Percentiles rank a stretch among this genome's conserved stretches.
Evolutionary conservation across 37 sponge, comb jelly and placozoan species (phyloP).

Genomic region (Trichoplax adhaerens): DNA sequence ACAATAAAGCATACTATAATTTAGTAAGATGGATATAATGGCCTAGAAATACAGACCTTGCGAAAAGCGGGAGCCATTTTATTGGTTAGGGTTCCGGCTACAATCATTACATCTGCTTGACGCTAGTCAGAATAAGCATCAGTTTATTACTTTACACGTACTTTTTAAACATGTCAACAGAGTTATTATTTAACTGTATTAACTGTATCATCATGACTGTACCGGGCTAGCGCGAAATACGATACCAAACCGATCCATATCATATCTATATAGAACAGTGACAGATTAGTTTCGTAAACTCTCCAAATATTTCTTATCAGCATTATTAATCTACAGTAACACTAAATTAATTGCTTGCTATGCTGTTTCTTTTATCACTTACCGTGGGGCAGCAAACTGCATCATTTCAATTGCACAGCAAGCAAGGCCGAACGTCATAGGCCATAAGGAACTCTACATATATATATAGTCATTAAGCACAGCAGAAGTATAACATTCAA

Average conservation of each 20-base stretch:
- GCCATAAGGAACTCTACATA: slow-evolving; percentile 77
- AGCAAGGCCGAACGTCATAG: slow-evolving; percentile 98
- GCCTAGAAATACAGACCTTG: slow-evolving; percentile 10
- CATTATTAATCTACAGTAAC: too few relatives aligned
- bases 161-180: too few relatives aligned
- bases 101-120: slow-evolving; percentile 90
- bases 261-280: slow-evolving; percentile 14
- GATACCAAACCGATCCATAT: slow-evolving; percentile 68
- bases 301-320: not conserved
- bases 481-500: too few relatives aligned
- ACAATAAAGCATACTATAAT: not conserved
- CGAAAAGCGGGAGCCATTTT: slow-evolving; percentile 95
- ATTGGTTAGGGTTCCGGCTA: slow-evolving; percentile 92
- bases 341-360: too few relatives aligned
- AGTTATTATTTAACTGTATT: too few relatives aligned
- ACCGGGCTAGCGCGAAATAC: slow-evolving; percentile 79
- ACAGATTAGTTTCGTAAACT: not conserved
- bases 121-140: slow-evolving; percentile 19
- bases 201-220: not conserved
- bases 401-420: slow-evolving; percentile 99
- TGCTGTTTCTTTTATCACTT: not conserved
- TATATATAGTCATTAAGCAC: not conserved
- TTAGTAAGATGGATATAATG: not conserved
- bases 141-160: too few relatives aligned
- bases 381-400: slow-evolving; percentile 84